Conservation (phyloP, 2,888 invertebrate genomes). For the Nematopogon swammerdamellus region DNA sequence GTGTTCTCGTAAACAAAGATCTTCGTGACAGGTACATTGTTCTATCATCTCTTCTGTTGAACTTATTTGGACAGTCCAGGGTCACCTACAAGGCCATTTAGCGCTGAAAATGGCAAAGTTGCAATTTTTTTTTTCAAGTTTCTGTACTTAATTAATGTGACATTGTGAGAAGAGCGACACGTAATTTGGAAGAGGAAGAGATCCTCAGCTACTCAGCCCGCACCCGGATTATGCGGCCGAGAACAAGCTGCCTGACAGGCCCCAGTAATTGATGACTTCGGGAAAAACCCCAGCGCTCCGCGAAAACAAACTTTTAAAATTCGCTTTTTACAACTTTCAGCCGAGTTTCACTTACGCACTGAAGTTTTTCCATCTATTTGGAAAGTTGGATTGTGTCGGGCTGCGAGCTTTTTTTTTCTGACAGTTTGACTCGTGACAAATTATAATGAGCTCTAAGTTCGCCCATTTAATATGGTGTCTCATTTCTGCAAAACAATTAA, state of each 20-base stretch:
- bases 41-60: too few relatives aligned
- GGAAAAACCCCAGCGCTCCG: constrained; percentile 28
- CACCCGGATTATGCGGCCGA: constrained; percentile 48
- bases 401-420: constrained; percentile 14
- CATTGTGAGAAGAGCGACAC: background rate
- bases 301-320: constrained; percentile 19
- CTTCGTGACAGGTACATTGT: too few relatives aligned
- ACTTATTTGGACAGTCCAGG: too few relatives aligned
- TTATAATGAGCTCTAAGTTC: constrained; percentile 55
- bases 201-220: constrained; percentile 50
- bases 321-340: constrained; percentile 33
- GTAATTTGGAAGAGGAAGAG: constrained; percentile 21
- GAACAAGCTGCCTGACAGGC: constrained; percentile 56
- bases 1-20: too few relatives aligned
- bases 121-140: too few relatives aligned
- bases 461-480: too few relatives aligned
- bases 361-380: constrained; percentile 54
- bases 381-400: constrained; percentile 45
- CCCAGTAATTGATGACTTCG: constrained; percentile 49
- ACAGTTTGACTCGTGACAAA: constrained; percentile 30
- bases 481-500: too few relatives aligned
- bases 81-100: too few relatives aligned
- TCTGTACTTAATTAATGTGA: too few relatives aligned
- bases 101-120: too few relatives aligned
- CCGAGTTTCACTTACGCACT: constrained; percentile 46